These are phyloP conservation scores for Euura saliciscinereae DNA, from an alignment of 1,140 invertebrate genomes.

Conservation along the genomic window DNA sequence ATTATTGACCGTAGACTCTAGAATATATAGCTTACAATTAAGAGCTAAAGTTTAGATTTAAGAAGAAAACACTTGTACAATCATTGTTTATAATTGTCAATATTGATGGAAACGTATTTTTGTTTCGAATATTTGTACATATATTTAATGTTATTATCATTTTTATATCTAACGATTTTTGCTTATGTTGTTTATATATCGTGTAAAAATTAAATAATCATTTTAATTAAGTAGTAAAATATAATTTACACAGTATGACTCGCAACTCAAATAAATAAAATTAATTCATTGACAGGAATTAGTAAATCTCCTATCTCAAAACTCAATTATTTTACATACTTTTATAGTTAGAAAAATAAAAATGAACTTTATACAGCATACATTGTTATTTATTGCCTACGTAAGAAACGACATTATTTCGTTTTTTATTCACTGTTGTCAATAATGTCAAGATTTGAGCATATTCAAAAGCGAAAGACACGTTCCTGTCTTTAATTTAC, in stretches of 20 bases:
- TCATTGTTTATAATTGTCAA: neutral
- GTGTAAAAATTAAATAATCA: neutral
- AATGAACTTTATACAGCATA: too few relatives aligned
- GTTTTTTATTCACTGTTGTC: neutral
- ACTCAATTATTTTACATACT: neutral
- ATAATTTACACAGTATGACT: neutral
- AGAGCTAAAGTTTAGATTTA: neutral
- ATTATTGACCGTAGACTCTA: neutral
- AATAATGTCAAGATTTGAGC: neutral
- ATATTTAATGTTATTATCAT: neutral
- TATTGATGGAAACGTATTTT: neutral
- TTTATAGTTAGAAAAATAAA: neutral
- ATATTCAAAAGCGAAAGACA: neutral
- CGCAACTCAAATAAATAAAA: neutral
- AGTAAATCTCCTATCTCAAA: neutral
- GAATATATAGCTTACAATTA: neutral
- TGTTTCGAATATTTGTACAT: neutral
- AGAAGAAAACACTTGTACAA: neutral
- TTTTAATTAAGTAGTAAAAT: neutral
- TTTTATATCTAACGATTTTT: neutral
- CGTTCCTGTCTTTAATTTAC: too few relatives aligned
- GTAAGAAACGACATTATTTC: too few relatives aligned
- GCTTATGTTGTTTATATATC: neutral
- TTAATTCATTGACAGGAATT: neutral
- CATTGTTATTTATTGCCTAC: too few relatives aligned